Evolutionary conservation across 1,140 invertebrate species (phyloP).

Genomic region (Brachionus calyciflorus): DNA sequence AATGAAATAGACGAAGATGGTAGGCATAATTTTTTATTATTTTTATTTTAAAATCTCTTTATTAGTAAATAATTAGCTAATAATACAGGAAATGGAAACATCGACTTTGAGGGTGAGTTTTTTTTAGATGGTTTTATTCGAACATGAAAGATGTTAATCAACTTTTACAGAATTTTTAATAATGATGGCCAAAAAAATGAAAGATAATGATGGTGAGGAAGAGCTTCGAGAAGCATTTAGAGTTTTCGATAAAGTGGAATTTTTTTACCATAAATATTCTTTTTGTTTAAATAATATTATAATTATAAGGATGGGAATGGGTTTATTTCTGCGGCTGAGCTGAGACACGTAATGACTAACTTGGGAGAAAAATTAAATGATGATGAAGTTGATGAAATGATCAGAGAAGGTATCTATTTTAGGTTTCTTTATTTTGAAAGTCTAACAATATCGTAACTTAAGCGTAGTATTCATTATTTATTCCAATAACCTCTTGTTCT

Average conservation of each 20-base stretch:
- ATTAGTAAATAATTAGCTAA: constrained; percentile 26
- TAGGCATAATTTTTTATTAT: constrained; percentile 7
- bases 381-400: constrained; percentile 84
- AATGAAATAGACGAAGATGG: constrained; percentile 47
- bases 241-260: constrained; percentile 60
- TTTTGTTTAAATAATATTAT: constrained; percentile 70
- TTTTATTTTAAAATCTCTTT: constrained; percentile 1
- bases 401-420: constrained; percentile 71
- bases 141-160: too few relatives aligned
- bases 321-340: constrained; percentile 77
- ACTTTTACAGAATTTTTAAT: constrained; percentile 60
- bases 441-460: too few relatives aligned
- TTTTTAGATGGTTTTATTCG: constrained; percentile 63
- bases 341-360: constrained; percentile 85
- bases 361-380: constrained; percentile 81
- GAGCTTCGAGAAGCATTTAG: constrained; percentile 61
- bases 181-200: constrained; percentile 57
- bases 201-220: constrained; percentile 60
- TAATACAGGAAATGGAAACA: constrained; percentile 62
- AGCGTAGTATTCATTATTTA: too few relatives aligned
- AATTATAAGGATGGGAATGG: constrained; percentile 76
- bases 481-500: too few relatives aligned
- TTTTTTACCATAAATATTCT: constrained; percentile 75
- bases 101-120: constrained; percentile 57
- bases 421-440: too few relatives aligned